phyloP scores from a whole-genome alignment of 2,797 vertebrate species.

The Tympanoctomys barrerae region DNA sequence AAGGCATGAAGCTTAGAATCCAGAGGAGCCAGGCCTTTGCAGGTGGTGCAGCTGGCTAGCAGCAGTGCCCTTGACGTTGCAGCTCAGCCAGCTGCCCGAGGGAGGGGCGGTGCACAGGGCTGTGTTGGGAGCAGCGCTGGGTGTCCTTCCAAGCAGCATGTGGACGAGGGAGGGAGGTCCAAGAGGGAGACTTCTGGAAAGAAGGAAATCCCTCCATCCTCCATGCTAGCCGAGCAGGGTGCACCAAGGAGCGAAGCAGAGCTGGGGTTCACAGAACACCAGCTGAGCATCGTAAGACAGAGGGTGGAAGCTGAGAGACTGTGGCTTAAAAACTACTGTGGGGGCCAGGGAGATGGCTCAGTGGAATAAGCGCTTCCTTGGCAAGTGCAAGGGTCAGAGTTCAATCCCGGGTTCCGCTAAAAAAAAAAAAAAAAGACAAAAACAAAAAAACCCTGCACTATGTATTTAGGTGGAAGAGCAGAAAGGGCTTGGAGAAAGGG shows the following conservation, averaged over 20 bases:
- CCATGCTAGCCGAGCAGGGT: neutral
- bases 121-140: no score
- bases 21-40: neutral
- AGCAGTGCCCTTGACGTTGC: rapidly evolving
- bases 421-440: no score
- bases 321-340: neutral
- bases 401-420: no score
- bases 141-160: neutral
- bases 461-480: neutral
- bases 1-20: neutral
- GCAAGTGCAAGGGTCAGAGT: no score
- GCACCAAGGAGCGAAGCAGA: neutral
- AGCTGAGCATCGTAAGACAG: neutral
- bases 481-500: neutral
- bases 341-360: no score
- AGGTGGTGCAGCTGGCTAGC: rapidly evolving
- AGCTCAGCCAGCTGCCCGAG: rapidly evolving
- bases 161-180: neutral
- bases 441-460: neutral
- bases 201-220: neutral
- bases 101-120: no score
- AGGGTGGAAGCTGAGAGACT: neutral
- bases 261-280: neutral
- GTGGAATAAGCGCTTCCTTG: no score
- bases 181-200: neutral